These are phyloP conservation scores for Eunapius fragilis DNA, from an alignment of 37 sponge, comb jelly and placozoan species.

Conservation along the genomic window DNA sequence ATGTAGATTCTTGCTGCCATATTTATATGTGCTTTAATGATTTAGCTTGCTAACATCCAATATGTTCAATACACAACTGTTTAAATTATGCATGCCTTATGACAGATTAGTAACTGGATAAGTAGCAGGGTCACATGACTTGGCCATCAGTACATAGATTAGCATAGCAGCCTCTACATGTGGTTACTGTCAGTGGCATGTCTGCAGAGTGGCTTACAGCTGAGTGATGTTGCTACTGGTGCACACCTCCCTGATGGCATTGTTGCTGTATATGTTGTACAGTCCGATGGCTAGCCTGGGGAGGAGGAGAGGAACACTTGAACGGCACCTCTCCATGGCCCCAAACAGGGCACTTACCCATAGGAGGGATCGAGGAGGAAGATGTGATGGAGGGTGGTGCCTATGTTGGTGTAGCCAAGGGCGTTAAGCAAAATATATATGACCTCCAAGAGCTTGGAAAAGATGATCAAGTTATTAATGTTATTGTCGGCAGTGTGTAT, in stretches of 20 bases:
- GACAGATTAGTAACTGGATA: too few relatives aligned
- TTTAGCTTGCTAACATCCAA: too few relatives aligned
- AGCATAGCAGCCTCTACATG: not conserved
- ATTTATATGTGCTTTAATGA: too few relatives aligned
- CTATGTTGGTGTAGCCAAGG: not conserved
- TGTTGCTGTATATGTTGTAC: slow-evolving; percentile 64
- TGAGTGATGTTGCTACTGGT: not conserved
- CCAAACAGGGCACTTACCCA: slow-evolving; percentile 32
- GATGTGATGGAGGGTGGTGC: slow-evolving; percentile 55
- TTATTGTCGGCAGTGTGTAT: not conserved
- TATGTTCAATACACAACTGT: too few relatives aligned
- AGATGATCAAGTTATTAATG: not conserved
- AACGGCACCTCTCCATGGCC: not conserved
- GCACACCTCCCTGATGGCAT: slow-evolving; percentile 25
- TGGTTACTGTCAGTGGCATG: not conserved
- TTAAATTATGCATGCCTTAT: too few relatives aligned
- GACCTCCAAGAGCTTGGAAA: not conserved
- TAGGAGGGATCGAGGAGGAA: slow-evolving; percentile 67
- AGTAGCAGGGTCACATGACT: too few relatives aligned
- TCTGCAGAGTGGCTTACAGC: slow-evolving; percentile 12
- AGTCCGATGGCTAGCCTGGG: slow-evolving; percentile 46
- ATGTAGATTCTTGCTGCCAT: too few relatives aligned
- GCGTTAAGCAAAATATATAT: not conserved
- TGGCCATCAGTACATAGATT: not conserved
- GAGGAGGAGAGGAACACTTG: not conserved